Percentiles rank a stretch among this genome's conserved stretches.
Evolutionary conservation across 2,797 vertebrate species (phyloP).

Genomic region (Pelochelys cantorii): DNA sequence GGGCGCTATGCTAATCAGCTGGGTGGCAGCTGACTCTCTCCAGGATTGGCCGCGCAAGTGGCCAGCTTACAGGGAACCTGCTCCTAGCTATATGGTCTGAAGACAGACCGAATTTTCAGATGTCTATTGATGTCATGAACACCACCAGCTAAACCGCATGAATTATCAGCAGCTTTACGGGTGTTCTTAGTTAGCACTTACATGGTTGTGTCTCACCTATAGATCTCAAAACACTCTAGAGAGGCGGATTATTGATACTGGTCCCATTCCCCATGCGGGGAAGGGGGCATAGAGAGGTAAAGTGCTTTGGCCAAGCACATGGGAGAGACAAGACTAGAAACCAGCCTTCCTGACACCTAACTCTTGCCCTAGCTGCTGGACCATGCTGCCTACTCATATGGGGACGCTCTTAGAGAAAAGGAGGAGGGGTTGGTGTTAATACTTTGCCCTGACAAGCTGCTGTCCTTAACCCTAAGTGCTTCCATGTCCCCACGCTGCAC

Average conservation of each 20-base stretch:
- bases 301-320: neutral
- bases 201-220: neutral
- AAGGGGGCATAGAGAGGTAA: neutral
- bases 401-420: neutral
- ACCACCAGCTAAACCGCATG: neutral
- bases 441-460: neutral
- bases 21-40: too few species aligned
- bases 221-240: fast-evolving
- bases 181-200: fast-evolving
- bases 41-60: too few species aligned
- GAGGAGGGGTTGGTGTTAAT: neutral
- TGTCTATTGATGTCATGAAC: fast-evolving
- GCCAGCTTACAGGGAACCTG: too few species aligned
- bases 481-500: neutral
- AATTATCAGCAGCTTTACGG: fast-evolving
- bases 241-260: neutral
- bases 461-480: neutral
- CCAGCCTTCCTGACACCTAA: neutral
- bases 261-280: neutral
- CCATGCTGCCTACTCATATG: neutral
- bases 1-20: too few species aligned
- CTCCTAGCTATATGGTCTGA: neutral
- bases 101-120: neutral
- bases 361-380: neutral
- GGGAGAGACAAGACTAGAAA: neutral